Base-by-base conservation (phyloP, 2,797 vertebrate genomes). In the Poliocrania exsul region DNA sequence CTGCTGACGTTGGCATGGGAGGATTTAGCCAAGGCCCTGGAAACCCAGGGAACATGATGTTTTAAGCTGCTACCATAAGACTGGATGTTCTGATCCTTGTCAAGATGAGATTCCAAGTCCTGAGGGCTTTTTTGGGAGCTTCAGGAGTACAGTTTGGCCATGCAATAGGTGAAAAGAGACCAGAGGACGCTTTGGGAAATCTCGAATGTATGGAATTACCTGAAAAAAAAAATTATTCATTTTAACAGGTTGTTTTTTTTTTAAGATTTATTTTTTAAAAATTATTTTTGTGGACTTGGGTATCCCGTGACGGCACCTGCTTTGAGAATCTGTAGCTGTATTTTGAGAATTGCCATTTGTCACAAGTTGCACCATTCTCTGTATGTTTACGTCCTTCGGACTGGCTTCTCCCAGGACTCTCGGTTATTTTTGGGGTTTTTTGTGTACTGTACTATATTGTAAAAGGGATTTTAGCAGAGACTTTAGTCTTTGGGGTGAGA, bases 381-480 rank as follows among this genome's bases (percentile, higher is more conserved):
- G 98, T 99, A 98, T 99, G 98, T 99, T 99, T 99, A 99, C 99
- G 99, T 99, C 98, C 98, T 98, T 97, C 7, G 97, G 98, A 98
- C 98, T 98, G 98, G 98, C 98, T 98, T 98, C 98, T 98, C 98
- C 98, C 98, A 98, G 98, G 98, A 98, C 98, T 99, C 98, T 98
- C 81, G 97, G 97, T 97, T 96, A 97, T 86, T 97, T 97, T 98
- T 97, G 96, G 97, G 96, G 71, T 95, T 96, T 98, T 98, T 98
- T 98, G 98, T 98, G 99, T 99, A 98, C 98, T 99, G 99, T 99
- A 99, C 98, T 99, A 99, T 99, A 99, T 98, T 99, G 99, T 99
- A 99, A 99, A 98, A 99, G 99, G 99, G 99, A 99, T 99, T 99
- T 99, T 99, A 99, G 99, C 99, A 99, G 99, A 99, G 99, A 99